A percentile compares a stretch with the other conserved stretches of the same genome.
Conservation (phyloP, 2,797 vertebrate species). For the Gallinago nigripennis region DNA sequence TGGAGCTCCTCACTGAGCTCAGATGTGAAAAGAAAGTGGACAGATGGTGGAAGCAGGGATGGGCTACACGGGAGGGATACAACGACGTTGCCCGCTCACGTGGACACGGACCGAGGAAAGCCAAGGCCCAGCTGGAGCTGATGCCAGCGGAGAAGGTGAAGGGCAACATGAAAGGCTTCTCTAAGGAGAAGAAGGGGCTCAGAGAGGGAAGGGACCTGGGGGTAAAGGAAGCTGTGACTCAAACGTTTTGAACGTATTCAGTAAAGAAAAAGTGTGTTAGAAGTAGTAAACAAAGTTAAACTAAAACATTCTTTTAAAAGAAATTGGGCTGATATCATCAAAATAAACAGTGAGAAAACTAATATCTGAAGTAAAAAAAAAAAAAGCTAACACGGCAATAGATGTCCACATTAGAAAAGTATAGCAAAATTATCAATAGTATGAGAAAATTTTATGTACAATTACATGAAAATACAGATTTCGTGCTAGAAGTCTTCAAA, state of each 20-base stretch:
- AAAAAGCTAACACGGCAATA: background rate
- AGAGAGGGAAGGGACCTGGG: background rate
- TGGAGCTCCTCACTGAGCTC: background rate
- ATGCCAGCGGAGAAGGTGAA: background rate
- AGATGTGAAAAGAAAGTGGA: background rate
- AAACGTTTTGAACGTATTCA: background rate
- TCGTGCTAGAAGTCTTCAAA: background rate
- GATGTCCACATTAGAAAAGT: background rate
- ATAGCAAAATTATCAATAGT: background rate
- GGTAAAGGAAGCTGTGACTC: background rate
- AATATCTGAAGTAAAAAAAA: background rate
- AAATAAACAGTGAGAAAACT: background rate
- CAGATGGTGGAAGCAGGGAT: background rate
- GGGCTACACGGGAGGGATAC: background rate
- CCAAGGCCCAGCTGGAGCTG: background rate
- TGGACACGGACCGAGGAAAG: background rate
- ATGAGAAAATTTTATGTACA: background rate
- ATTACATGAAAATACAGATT: background rate
- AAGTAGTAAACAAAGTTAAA: background rate
- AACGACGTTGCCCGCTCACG: background rate
- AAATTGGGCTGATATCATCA: background rate
- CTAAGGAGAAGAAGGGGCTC: background rate
- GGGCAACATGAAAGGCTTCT: background rate
- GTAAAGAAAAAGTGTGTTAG: background rate
- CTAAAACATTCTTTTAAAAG: background rate